Base-by-base conservation (phyloP, 2,113 vertebrate genomes). In the Syngnathus floridae region DNA sequence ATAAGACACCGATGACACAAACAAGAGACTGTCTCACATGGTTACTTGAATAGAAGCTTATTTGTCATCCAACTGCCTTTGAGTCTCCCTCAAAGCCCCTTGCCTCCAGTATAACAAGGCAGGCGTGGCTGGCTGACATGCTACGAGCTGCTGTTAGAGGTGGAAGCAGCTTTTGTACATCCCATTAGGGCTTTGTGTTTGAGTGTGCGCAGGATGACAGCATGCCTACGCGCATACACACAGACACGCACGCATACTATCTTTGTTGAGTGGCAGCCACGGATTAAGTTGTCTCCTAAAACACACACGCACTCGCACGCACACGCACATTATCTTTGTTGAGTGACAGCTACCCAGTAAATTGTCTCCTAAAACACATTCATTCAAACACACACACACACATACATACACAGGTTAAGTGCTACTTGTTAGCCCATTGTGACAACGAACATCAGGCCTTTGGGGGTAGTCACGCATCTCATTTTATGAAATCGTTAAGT, bases 281-380 rank as follows among this genome's bases (percentile, higher is more conserved):
- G 67, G 59, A 80, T 75, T 70, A 70, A 75, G 66, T 76, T 82
- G 81, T 83, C 82, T 67, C 64, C 40, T 66, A 64, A 73, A 67
- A 54, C 55, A 61, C 61, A 64, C 62, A 71, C 48, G 68, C 4
- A 12, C 40, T 11, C 12, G 40, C 31, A 71, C 1, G 48, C 14
- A 61, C 59, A 52, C 14, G 52, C 64, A 67, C 26, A 86, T 78
- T 80, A 81, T 75, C 84, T 75, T 66, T 81, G 73, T 76, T 78
- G 68, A 75, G 80, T 78, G 76, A 85, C 84, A 63, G 62, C 37
- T 19, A 16, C 48, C 65, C 59, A 80, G 73, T 70, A 70, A 31
- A 31, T 31, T 31, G 26, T 31, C 26, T 31, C 26, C 40, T 66
- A 64, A 73, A 67, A 54, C 55, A 61, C 61, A 64, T 57, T 69